phyloP scores from a whole-genome alignment of 2,113 vertebrate species.

The Lagopus muta region DNA sequence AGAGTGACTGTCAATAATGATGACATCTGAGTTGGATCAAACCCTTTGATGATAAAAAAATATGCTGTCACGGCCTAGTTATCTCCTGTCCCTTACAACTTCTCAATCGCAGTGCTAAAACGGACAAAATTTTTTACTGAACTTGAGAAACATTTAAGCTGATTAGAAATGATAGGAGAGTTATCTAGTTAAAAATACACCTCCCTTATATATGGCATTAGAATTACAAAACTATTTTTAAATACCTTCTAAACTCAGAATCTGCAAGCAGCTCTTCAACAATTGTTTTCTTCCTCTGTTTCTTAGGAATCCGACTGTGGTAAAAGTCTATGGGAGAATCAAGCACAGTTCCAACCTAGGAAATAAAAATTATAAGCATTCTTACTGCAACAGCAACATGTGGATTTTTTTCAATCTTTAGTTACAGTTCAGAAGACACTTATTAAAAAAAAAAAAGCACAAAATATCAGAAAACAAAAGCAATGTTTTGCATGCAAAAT shows the following conservation, averaged over 20 bases:
- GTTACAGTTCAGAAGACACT: background rate
- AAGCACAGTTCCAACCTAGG: slow-evolving; percentile 90
- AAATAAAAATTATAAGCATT: background rate
- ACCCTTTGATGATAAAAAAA: background rate
- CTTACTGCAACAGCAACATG: background rate
- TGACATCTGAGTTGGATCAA: background rate
- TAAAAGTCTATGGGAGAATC: slow-evolving; percentile 93
- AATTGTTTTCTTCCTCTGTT: slow-evolving; percentile 94
- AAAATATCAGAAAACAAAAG: background rate
- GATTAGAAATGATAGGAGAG: background rate
- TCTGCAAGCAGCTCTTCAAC: slow-evolving; percentile 95
- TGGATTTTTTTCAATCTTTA: background rate
- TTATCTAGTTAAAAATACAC: background rate
- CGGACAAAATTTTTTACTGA: background rate
- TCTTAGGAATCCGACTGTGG: slow-evolving; percentile 94
- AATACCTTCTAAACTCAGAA: slow-evolving; percentile 92
- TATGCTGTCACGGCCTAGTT: background rate
- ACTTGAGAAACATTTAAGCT: background rate
- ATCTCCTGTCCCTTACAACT: background rate
- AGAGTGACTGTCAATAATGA: background rate
- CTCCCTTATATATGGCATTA: background rate
- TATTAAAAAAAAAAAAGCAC: background rate
- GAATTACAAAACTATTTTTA: background rate
- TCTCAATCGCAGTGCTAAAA: background rate
- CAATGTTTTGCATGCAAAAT: background rate